These are phyloP conservation scores for Nephrotoma guestfalica DNA, from an alignment of 2,888 invertebrate species.

Conservation along the genomic window DNA sequence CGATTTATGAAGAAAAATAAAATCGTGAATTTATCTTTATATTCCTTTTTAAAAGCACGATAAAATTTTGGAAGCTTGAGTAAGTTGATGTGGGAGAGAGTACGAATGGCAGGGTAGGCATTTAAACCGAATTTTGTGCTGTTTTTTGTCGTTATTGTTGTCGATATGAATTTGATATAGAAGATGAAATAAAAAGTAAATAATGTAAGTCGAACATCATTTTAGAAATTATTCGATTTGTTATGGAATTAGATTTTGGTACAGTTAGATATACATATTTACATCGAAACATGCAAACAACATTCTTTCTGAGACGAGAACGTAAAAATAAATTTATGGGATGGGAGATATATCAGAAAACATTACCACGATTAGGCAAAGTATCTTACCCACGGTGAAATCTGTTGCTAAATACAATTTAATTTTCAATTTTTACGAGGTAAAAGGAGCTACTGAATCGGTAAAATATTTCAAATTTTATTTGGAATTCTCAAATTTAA, in stretches of 20 bases:
- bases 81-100: background rate
- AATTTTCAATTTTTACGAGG: no score
- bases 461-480: no score
- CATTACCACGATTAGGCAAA: no score
- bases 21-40: background rate
- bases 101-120: background rate
- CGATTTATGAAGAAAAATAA: background rate
- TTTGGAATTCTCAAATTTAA: no score
- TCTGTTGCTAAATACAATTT: no score
- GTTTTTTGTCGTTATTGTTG: background rate
- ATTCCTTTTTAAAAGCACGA: background rate
- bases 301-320: no score
- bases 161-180: background rate
- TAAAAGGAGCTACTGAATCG: no score
- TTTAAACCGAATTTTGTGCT: background rate
- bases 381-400: no score
- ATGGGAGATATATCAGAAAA: no score
- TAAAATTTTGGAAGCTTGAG: background rate
- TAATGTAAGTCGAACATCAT: background rate
- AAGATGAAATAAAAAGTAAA: background rate
- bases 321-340: no score
- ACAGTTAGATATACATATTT: background rate
- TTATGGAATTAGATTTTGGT: background rate
- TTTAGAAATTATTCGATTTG: background rate
- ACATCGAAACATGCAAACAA: no score